Percentiles rank a stretch among this genome's conserved stretches.
Conservation (phyloP, 1,140 invertebrate species). For the Drosophila repletoides region DNA sequence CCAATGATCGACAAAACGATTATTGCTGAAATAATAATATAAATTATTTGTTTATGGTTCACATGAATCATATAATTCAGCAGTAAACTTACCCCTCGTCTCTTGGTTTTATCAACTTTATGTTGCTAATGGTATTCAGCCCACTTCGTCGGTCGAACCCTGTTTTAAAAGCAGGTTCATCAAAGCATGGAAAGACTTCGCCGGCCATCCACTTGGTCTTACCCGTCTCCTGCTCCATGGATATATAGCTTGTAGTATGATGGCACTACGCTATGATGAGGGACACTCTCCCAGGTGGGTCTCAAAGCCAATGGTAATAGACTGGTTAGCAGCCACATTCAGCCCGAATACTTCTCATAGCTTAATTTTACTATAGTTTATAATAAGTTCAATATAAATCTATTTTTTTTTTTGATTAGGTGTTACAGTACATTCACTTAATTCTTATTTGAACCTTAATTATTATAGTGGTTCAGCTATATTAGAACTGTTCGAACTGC, state of each 20-base stretch:
- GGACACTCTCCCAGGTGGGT: not conserved
- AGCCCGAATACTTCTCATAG: conserved; percentile 34
- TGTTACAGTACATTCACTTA: too few species aligned
- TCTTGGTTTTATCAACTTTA: conserved; percentile 27
- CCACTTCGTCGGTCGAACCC: conserved; percentile 85
- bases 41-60: not conserved
- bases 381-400: too few species aligned
- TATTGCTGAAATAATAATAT: conserved; percentile 23
- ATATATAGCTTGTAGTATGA: conserved; percentile 87
- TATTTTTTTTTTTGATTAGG: too few species aligned
- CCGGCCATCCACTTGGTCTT: conserved; percentile 85
- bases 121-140: conserved; percentile 85
- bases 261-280: conserved; percentile 82
- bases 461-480: too few species aligned
- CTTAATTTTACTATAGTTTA: too few species aligned
- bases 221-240: conserved; percentile 64
- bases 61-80: not conserved
- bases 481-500: too few species aligned
- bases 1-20: conserved; percentile 82
- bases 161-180: conserved; percentile 94
- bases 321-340: conserved; percentile 13
- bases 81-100: conserved; percentile 30
- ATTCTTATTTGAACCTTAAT: too few species aligned
- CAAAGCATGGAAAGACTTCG: conserved; percentile 94
- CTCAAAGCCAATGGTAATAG: conserved; percentile 18